phyloP scores from a whole-genome alignment of 2,113 vertebrate species.

The Eurypyga helias region DNA sequence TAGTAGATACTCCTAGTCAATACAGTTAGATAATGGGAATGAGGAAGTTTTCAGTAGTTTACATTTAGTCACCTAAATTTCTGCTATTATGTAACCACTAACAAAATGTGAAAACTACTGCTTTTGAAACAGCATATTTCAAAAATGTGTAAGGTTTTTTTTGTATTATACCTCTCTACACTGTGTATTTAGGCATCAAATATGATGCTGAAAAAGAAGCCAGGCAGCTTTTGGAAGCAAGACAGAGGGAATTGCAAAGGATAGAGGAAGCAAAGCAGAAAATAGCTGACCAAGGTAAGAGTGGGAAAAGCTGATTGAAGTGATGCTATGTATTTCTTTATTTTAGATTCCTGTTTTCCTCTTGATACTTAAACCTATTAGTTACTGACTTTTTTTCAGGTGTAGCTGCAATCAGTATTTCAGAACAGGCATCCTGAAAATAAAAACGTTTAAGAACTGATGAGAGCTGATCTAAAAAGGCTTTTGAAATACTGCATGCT shows the following conservation, averaged over 20 bases:
- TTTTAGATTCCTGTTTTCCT: not conserved
- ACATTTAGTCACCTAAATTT: not conserved
- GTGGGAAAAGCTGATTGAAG: not conserved
- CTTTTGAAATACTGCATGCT: not conserved
- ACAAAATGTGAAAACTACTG: not conserved
- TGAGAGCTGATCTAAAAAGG: not conserved
- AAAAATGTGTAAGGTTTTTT: not conserved
- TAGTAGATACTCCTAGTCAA: not conserved
- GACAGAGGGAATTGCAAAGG: conserved; percentile 90
- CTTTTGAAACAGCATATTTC: not conserved
- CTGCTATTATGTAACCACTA: not conserved
- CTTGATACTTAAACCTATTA: not conserved
- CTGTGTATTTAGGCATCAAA: conserved; percentile 85
- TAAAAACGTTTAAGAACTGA: not conserved
- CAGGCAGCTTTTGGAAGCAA: conserved; percentile 89
- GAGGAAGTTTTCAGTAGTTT: not conserved
- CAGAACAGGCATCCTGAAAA: not conserved
- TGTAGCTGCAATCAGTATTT: not conserved
- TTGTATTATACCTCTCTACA: not conserved
- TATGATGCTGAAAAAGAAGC: conserved; percentile 96
- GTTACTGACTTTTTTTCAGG: not conserved
- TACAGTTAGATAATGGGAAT: not conserved
- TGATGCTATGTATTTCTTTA: not conserved
- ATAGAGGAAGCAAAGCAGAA: conserved; percentile 96
- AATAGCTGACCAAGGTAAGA: conserved; percentile 90